phyloP scores from a whole-genome alignment of 2,888 invertebrate species.

The Hedychridium roseum region DNA sequence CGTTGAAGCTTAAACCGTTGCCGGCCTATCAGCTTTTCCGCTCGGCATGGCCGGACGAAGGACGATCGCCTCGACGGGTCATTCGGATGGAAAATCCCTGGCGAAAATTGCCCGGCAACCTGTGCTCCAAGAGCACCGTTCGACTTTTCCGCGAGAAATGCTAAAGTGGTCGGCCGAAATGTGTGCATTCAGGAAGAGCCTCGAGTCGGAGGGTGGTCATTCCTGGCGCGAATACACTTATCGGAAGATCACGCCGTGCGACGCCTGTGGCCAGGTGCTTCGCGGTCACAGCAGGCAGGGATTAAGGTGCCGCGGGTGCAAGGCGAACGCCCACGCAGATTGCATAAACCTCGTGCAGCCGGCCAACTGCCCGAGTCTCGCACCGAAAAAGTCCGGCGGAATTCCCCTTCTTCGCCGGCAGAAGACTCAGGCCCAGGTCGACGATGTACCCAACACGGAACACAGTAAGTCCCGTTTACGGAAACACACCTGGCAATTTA shows the following conservation, averaged over 20 bases:
- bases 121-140: too few relatives aligned
- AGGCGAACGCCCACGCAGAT: conserved; percentile 89
- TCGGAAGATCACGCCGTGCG: conserved; percentile 94
- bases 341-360: conserved; percentile 81
- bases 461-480: too few relatives aligned
- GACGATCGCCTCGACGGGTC: too few relatives aligned
- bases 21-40: too few relatives aligned
- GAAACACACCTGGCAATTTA: too few relatives aligned
- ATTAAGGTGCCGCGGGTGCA: conserved; percentile 87
- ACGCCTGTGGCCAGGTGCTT: conserved; percentile 90
- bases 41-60: too few relatives aligned
- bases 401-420: conserved; percentile 79
- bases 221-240: conserved; percentile 94
- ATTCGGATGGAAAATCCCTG: too few relatives aligned
- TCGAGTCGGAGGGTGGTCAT: conserved; percentile 75
- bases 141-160: too few relatives aligned
- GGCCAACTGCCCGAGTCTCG: conserved; percentile 75
- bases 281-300: conserved; percentile 93
- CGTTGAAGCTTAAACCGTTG: too few relatives aligned
- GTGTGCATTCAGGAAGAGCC: conserved; percentile 53
- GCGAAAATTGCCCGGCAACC: too few relatives aligned
- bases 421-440: conserved; percentile 78
- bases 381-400: conserved; percentile 54
- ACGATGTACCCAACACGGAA: conserved; percentile 72
- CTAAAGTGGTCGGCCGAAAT: too few relatives aligned